phyloP scores from a whole-genome alignment of 2,888 invertebrate species.

The Adelphocoris suturalis region DNA sequence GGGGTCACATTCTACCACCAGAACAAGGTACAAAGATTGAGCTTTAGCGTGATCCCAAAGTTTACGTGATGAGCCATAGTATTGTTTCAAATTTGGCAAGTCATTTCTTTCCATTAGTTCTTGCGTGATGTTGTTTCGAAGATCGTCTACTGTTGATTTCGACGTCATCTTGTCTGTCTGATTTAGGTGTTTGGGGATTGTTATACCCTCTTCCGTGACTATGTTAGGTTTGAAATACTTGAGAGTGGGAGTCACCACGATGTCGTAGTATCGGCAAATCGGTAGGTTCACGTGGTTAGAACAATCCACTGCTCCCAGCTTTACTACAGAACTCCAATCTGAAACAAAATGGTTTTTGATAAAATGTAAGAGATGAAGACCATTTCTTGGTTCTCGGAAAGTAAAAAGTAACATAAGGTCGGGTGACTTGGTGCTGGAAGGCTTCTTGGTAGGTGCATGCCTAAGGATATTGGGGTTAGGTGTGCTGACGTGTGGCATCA shows the following conservation, averaged over 20 bases:
- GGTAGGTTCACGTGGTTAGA: constrained; percentile 90
- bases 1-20: constrained; percentile 83
- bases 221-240: constrained; percentile 86
- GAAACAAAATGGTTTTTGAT: constrained; percentile 72
- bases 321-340: constrained; percentile 88
- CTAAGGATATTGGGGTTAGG: no score
- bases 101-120: constrained; percentile 7
- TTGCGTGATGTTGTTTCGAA: constrained; percentile 80
- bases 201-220: constrained; percentile 77
- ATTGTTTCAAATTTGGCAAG: background rate
- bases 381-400: no score
- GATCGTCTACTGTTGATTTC: constrained; percentile 76
- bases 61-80: constrained; percentile 78
- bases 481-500: no score
- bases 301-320: constrained; percentile 91
- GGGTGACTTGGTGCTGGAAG: no score
- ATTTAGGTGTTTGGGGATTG: constrained; percentile 79
- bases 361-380: no score
- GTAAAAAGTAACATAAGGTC: no score
- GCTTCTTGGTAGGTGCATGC: no score
- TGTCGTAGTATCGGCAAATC: constrained; percentile 91
- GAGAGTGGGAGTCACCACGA: constrained; percentile 93
- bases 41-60: constrained; percentile 79
- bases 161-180: background rate
- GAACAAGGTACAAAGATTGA: constrained; percentile 81